These are phyloP conservation scores for Pseudomyrmex sp. DNA, from an alignment of 1,140 invertebrate species.

Conservation along the genomic window DNA sequence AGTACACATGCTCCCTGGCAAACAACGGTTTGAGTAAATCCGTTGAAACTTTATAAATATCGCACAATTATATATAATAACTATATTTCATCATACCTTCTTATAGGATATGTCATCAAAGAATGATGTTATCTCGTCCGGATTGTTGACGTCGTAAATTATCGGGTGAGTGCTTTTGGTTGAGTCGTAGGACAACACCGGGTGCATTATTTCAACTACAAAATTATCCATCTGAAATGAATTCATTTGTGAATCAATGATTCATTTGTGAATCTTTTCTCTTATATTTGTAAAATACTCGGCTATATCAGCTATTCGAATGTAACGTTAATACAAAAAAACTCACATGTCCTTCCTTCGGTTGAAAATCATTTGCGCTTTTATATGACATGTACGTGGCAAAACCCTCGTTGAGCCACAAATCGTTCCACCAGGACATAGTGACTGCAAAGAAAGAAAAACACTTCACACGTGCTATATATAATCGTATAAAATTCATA, in stretches of 20 bases:
- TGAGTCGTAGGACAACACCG: slow-evolving; percentile 91
- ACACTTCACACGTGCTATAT: slow-evolving; percentile 1
- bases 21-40: slow-evolving; percentile 12
- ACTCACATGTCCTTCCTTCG: slow-evolving; percentile 94
- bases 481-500: neutral
- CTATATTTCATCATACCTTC: slow-evolving; percentile 88
- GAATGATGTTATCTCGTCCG: slow-evolving; percentile 96
- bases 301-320: neutral
- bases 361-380: slow-evolving; percentile 89
- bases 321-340: neutral
- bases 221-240: slow-evolving; percentile 89
- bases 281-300: neutral
- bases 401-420: slow-evolving; percentile 97
- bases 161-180: slow-evolving; percentile 95
- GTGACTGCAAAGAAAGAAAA: slow-evolving; percentile 88
- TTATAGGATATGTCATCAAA: slow-evolving; percentile 97
- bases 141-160: slow-evolving; percentile 92
- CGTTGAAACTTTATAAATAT: neutral
- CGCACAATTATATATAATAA: slow-evolving; percentile 5
- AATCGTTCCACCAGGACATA: slow-evolving; percentile 96
- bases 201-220: slow-evolving; percentile 89
- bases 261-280: neutral
- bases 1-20: slow-evolving; percentile 93
- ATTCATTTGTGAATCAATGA: neutral
- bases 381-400: slow-evolving; percentile 95